A percentile compares a stretch with the other conserved stretches of the same genome.
These are phyloP conservation scores for Choreutis nemorana DNA, from an alignment of 2,888 invertebrate species.

Conservation along the genomic window DNA sequence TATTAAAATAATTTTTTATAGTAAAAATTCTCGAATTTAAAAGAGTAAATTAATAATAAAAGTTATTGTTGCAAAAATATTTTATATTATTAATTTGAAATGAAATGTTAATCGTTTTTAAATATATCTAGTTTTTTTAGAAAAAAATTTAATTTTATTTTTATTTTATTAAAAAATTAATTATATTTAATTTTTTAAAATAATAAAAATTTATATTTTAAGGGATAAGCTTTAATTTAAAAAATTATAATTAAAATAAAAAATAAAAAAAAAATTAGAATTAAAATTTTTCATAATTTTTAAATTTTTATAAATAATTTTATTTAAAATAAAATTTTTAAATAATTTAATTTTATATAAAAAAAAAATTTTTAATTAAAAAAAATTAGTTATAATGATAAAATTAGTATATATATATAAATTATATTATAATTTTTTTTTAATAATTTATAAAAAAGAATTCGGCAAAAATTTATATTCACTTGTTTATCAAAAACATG, in stretches of 20 bases:
- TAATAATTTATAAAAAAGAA: slow-evolving; percentile 62
- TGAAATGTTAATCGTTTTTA: slow-evolving; percentile 73
- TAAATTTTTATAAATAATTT: slow-evolving; percentile 57
- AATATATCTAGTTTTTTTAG: slow-evolving; percentile 74
- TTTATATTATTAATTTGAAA: slow-evolving; percentile 68
- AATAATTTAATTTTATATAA: slow-evolving; percentile 48
- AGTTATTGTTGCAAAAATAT: slow-evolving; percentile 69
- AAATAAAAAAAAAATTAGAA: slow-evolving; percentile 49
- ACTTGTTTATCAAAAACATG: slow-evolving; percentile 84
- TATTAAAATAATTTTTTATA: slow-evolving; percentile 54
- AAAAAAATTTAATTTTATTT: slow-evolving; percentile 63
- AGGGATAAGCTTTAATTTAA: slow-evolving; percentile 69
- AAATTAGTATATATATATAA: slow-evolving; percentile 62
- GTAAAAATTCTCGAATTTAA: slow-evolving; percentile 67
- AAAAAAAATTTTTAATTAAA: slow-evolving; percentile 45
- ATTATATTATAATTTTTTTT: slow-evolving; percentile 21
- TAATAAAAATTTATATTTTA: slow-evolving; percentile 42
- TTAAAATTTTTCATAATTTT: slow-evolving; percentile 66
- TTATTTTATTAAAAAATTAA: slow-evolving; percentile 38
- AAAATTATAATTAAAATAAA: slow-evolving; percentile 50
- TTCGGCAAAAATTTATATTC: slow-evolving; percentile 70
- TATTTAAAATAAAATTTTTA: slow-evolving; percentile 26
- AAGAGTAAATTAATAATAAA: slow-evolving; percentile 67
- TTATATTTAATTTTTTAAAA: slow-evolving; percentile 25
- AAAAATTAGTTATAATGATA: slow-evolving; percentile 62